Conservation (phyloP, 2,797 vertebrate species). For the Pristis pectinata region DNA sequence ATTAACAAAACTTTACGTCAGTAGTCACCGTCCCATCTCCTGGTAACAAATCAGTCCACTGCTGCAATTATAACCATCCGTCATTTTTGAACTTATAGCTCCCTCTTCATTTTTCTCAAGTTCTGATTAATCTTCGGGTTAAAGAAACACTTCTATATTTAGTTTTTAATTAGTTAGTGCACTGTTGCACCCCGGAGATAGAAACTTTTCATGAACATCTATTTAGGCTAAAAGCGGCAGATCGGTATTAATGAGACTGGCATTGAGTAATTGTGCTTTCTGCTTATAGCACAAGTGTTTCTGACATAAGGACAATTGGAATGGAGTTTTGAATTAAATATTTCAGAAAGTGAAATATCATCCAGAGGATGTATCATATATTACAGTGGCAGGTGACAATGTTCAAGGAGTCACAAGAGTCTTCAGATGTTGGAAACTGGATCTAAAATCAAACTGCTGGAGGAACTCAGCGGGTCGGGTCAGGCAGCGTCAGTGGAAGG, state of each 20-base stretch:
- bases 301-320: not conserved
- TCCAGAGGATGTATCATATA: too few species aligned
- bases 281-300: not conserved
- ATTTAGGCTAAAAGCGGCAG: not conserved
- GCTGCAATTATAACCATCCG: not conserved
- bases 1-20: not conserved
- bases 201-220: not conserved
- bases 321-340: not conserved
- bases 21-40: not conserved
- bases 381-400: not conserved
- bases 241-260: not conserved
- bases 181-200: not conserved
- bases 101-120: not conserved
- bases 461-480: too few species aligned
- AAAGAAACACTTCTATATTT: not conserved
- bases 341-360: not conserved
- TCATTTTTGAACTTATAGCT: not conserved
- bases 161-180: constrained; percentile 16
- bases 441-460: too few species aligned
- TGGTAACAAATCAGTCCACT: not conserved
- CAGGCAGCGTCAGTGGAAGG: too few species aligned
- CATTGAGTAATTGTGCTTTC: not conserved
- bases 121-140: not conserved
- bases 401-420: too few species aligned
- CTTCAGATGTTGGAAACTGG: too few species aligned